Percentiles rank a stretch among this genome's conserved stretches.
Conservation (phyloP, 1,140 invertebrate genomes). For the Hestina assimilis region DNA sequence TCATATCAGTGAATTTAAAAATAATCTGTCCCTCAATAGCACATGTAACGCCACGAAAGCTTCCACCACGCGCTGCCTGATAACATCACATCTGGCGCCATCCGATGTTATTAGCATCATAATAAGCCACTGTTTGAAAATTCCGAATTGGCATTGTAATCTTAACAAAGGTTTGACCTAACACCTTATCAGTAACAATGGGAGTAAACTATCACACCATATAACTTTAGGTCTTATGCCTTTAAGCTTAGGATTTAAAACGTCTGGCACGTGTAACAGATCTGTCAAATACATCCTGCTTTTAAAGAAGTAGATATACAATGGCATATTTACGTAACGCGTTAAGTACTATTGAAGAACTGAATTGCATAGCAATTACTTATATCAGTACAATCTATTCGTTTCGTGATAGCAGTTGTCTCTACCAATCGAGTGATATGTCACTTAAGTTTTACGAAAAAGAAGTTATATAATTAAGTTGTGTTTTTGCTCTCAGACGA, state of each 20-base stretch:
- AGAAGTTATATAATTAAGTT: no score
- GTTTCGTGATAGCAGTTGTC: no score
- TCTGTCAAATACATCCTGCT: conserved; percentile 28
- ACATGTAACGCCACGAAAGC: neutral
- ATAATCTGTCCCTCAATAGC: conserved; percentile 2
- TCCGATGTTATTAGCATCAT: conserved; percentile 56
- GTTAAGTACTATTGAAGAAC: neutral
- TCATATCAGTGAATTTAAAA: neutral
- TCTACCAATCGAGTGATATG: neutral
- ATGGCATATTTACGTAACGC: conserved; percentile 4
- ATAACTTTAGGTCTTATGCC: conserved; percentile 23
- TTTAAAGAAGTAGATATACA: conserved; percentile 19
- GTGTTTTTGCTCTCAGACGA: no score
- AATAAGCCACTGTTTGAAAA: conserved; percentile 44
- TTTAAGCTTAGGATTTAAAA: conserved; percentile 16
- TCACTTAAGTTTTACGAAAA: no score
- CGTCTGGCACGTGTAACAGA: conserved; percentile 4
- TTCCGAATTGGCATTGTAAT: conserved; percentile 59
- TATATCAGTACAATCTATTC: neutral
- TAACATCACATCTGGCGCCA: conserved; percentile 54
- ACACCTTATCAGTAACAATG: conserved; percentile 55
- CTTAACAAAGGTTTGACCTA: conserved; percentile 62
- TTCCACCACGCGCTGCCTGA: conserved; percentile 18
- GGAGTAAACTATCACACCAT: neutral
- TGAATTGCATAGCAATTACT: neutral